Conservation (phyloP, 2,888 invertebrate genomes). For the Elysia crispata region DNA sequence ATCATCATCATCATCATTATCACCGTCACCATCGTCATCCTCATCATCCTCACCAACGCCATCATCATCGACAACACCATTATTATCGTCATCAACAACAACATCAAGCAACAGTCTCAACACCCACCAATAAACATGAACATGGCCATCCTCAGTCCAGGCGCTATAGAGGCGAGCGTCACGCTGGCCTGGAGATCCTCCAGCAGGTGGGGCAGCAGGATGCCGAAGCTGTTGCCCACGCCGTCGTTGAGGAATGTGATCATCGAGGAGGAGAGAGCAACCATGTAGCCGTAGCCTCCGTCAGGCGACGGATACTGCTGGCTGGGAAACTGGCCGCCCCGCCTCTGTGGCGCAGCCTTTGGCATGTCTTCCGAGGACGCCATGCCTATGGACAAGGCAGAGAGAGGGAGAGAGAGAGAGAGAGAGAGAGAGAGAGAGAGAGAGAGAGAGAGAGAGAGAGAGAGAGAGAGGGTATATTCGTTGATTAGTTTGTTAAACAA, state of each 20-base stretch:
- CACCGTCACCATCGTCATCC: too few relatives aligned
- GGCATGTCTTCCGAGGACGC: background rate
- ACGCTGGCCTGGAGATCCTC: slow-evolving; percentile 4
- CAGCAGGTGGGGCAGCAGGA: slow-evolving; percentile 30
- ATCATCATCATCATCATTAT: too few relatives aligned
- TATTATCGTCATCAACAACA: too few relatives aligned
- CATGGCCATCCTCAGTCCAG: background rate
- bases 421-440: background rate
- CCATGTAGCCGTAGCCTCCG: slow-evolving; percentile 45
- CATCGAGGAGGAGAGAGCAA: slow-evolving; percentile 13
- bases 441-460: slow-evolving; percentile 30
- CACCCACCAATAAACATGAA: too few relatives aligned
- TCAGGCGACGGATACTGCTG: background rate
- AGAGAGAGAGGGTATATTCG: background rate
- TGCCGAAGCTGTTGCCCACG: slow-evolving; percentile 27
- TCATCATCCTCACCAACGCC: too few relatives aligned
- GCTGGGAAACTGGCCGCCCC: background rate
- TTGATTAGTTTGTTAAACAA: too few relatives aligned
- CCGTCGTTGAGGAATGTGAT: slow-evolving; percentile 41
- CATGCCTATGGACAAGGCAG: background rate
- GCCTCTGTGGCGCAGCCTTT: background rate
- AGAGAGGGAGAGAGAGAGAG: background rate
- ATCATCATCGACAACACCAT: too few relatives aligned
- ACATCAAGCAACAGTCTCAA: too few relatives aligned
- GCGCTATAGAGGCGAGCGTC: slow-evolving; percentile 19